A percentile compares a stretch with the other conserved stretches of the same genome.
Conservation (phyloP, 2,888 invertebrate genomes). For the Idaea straminata region DNA sequence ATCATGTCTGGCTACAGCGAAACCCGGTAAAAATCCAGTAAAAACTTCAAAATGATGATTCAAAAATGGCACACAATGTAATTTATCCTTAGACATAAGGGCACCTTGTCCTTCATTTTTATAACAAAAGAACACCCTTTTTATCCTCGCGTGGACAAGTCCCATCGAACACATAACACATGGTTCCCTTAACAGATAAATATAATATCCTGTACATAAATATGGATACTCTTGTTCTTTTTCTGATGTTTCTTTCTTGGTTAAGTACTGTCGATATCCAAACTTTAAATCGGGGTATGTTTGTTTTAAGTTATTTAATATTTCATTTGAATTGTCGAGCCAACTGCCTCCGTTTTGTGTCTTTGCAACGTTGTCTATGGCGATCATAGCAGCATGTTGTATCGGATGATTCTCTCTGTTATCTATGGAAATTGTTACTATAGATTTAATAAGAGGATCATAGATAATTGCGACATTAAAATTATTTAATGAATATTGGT, state of each 20-base stretch:
- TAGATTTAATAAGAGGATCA: conserved; percentile 83
- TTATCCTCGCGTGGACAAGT: conserved; percentile 92
- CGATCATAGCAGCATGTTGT: conserved; percentile 92
- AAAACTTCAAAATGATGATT: conserved; percentile 97
- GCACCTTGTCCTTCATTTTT: conserved; percentile 82
- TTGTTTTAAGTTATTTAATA: conserved; percentile 64
- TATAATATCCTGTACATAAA: conserved; percentile 92
- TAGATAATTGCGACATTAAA: conserved; percentile 81
- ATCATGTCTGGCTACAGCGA: not conserved
- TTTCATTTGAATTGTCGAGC: conserved; percentile 36
- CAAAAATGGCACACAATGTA: conserved; percentile 88
- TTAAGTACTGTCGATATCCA: conserved; percentile 66
- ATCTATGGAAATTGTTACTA: conserved; percentile 85
- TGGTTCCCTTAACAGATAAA: conserved; percentile 91
- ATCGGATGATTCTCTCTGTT: conserved; percentile 82
- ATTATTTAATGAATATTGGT: conserved; percentile 14
- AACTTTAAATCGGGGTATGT: conserved; percentile 58
- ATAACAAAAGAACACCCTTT: conserved; percentile 88
- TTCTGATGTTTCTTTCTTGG: conserved; percentile 44
- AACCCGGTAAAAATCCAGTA: conserved; percentile 73
- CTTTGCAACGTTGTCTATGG: conserved; percentile 91
- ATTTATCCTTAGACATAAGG: conserved; percentile 84
- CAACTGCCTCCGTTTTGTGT: conserved; percentile 90
- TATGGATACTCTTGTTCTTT: conserved; percentile 81
- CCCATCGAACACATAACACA: conserved; percentile 98